phyloP scores from a whole-genome alignment of 30 jellyfish, hydroid and myxozoan species.

The Aurelia sp. region DNA sequence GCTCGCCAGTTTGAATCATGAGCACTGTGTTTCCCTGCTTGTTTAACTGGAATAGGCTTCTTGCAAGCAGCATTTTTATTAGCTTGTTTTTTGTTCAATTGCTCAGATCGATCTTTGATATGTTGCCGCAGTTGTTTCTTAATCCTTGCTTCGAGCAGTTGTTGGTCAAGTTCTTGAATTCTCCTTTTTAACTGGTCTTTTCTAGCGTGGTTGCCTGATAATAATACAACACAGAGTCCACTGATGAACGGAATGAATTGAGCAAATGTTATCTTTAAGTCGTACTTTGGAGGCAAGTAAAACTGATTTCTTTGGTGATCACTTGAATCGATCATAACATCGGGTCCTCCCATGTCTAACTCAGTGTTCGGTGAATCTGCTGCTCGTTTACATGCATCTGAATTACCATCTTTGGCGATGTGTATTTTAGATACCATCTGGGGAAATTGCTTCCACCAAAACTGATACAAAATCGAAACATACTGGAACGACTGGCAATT shows the following conservation, averaged over 20 bases:
- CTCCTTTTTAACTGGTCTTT: slow-evolving; percentile 8
- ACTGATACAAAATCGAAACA: slow-evolving; percentile 28
- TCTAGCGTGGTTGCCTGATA: slow-evolving; percentile 33
- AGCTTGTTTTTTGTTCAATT: neutral
- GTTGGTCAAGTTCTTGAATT: slow-evolving; percentile 11
- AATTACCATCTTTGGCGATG: neutral
- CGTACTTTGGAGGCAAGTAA: neutral
- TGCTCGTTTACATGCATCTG: neutral
- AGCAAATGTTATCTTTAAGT: neutral
- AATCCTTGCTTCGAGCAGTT: slow-evolving; percentile 38
- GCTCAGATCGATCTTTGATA: slow-evolving; percentile 25
- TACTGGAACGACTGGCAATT: slow-evolving; percentile 18
- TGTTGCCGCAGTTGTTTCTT: slow-evolving; percentile 60
- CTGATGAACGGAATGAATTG: slow-evolving; percentile 15
- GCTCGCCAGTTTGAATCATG: slow-evolving; percentile 43
- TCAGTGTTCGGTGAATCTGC: neutral
- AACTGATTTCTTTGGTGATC: neutral
- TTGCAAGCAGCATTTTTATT: neutral
- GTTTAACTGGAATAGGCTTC: neutral
- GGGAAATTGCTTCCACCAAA: slow-evolving; percentile 74
- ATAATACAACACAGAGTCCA: neutral
- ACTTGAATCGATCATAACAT: neutral
- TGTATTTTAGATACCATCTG: neutral
- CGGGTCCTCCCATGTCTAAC: too few relatives aligned
- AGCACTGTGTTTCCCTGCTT: neutral